Evolutionary conservation across 2,113 vertebrate genomes (phyloP).

Genomic region (Thermophis baileyi): DNA sequence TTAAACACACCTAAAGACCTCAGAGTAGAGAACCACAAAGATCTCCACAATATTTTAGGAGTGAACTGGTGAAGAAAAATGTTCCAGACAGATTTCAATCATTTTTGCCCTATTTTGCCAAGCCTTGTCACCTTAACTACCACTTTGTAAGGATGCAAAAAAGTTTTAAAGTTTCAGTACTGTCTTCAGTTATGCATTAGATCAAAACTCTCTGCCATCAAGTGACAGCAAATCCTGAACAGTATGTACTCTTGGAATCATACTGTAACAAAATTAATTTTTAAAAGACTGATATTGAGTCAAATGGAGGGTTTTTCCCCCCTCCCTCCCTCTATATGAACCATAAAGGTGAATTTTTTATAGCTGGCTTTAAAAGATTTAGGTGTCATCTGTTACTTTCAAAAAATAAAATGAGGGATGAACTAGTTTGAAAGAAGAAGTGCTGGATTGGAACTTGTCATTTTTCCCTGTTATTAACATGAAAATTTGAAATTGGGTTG

Average conservation of each 20-base stretch:
- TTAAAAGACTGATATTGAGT: background rate
- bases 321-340: background rate
- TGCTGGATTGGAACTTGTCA: background rate
- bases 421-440: background rate
- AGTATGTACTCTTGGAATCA: background rate
- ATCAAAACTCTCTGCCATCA: constrained; percentile 14
- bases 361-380: background rate
- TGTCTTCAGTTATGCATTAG: constrained; percentile 4
- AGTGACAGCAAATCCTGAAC: background rate
- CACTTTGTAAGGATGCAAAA: constrained; percentile 12
- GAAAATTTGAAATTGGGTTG: background rate
- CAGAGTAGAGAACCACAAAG: background rate
- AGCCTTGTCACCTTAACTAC: constrained; percentile 8
- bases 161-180: constrained; percentile 1
- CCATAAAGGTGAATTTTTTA: background rate
- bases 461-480: too few species aligned
- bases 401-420: background rate
- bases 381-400: background rate
- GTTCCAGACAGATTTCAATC: background rate
- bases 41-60: background rate
- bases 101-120: background rate
- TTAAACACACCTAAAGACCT: background rate
- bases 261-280: constrained; percentile 22
- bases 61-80: background rate
- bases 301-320: background rate